phyloP scores from a whole-genome alignment of 2,113 vertebrate genomes.

The Thinocorus orbignyianus region DNA sequence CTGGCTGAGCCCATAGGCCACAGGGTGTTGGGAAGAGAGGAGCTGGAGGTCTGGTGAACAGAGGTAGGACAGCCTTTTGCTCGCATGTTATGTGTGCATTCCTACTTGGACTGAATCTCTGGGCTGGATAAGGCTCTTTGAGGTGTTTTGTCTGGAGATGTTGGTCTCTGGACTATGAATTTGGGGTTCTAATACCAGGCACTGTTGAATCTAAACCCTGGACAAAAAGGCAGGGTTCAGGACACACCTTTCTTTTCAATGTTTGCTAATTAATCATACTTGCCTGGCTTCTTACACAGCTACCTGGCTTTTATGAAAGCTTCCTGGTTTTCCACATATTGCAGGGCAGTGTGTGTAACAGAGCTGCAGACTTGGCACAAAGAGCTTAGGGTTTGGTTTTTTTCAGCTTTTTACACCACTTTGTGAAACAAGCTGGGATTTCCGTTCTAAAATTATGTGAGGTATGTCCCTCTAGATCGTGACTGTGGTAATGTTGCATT shows the following conservation, averaged over 20 bases:
- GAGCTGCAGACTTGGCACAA: background rate
- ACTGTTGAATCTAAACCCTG: background rate
- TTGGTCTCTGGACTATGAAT: background rate
- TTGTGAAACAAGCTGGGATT: background rate
- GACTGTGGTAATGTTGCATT: background rate
- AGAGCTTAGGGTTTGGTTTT: no score
- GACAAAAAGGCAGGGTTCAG: background rate
- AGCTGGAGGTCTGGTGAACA: background rate
- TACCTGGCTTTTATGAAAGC: background rate
- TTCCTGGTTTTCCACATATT: background rate
- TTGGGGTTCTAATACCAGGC: background rate
- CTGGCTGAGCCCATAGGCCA: background rate
- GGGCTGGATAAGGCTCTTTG: background rate
- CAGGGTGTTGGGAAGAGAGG: fast-evolving
- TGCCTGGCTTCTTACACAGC: background rate
- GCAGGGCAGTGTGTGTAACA: background rate
- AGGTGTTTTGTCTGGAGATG: background rate
- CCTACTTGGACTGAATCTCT: background rate
- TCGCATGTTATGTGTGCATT: background rate
- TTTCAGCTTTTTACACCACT: background rate
- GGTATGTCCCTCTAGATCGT: background rate
- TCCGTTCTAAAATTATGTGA: fast-evolving
- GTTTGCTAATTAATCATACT: background rate
- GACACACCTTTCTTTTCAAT: background rate
- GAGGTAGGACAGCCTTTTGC: background rate